Conservation (phyloP, 2,113 vertebrate genomes). For the Seriola dumerili region DNA sequence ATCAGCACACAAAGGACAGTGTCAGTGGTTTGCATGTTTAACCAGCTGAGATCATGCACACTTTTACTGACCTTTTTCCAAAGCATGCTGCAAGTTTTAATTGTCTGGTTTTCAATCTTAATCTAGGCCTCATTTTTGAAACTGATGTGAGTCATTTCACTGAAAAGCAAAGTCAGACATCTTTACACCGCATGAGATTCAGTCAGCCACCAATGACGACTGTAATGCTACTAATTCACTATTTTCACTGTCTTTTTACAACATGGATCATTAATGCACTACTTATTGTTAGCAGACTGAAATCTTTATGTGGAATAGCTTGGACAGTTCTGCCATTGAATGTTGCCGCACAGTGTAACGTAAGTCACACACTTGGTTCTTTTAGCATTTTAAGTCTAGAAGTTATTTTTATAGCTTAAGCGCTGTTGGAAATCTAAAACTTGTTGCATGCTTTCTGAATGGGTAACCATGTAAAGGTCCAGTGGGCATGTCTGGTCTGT, state of each 20-base stretch:
- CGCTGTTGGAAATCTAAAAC: neutral
- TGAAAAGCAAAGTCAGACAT: no score
- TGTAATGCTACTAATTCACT: neutral
- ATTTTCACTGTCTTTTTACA: neutral
- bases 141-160: neutral
- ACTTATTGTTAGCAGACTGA: neutral
- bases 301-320: neutral
- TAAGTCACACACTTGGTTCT: neutral
- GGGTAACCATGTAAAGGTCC: neutral
- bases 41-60: neutral
- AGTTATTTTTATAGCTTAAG: conserved; percentile 5
- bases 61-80: neutral
- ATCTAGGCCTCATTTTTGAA: neutral
- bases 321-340: neutral
- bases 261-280: neutral
- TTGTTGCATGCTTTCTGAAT: conserved; percentile 6
- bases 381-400: neutral
- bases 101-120: neutral
- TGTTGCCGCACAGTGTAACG: neutral
- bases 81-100: neutral
- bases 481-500: neutral
- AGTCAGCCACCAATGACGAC: neutral
- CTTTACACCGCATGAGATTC: neutral
- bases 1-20: neutral
- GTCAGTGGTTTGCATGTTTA: conserved; percentile 11